These are phyloP conservation scores for Diadumene lineata DNA, from an alignment of 92 coral and sea anemone species.

Conservation along the genomic window DNA sequence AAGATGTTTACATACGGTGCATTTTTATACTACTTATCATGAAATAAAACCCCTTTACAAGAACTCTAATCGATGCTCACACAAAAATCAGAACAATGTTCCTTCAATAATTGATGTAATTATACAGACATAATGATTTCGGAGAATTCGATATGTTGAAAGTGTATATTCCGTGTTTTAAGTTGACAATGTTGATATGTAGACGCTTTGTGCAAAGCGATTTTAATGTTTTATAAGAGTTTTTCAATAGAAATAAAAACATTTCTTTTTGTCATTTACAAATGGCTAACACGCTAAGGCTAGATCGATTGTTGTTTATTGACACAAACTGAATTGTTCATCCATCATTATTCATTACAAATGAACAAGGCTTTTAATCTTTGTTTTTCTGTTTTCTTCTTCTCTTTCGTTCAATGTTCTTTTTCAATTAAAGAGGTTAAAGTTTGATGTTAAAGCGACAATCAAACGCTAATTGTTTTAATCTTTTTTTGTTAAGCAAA, in stretches of 20 bases:
- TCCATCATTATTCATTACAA: too few relatives aligned
- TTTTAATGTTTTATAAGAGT: background rate
- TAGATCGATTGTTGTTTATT: background rate
- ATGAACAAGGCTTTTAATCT: too few relatives aligned
- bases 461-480: background rate
- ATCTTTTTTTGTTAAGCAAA: background rate
- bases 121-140: too few relatives aligned
- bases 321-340: background rate
- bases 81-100: too few relatives aligned
- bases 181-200: background rate
- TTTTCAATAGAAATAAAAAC: background rate
- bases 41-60: background rate
- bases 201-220: background rate
- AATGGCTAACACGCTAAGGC: background rate
- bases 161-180: too few relatives aligned
- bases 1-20: slow-evolving; percentile 13
- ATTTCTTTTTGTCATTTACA: background rate
- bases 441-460: background rate
- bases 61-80: too few relatives aligned
- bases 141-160: too few relatives aligned
- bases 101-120: background rate
- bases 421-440: background rate
- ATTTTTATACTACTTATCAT: background rate
- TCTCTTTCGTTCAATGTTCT: background rate
- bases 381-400: background rate